Percentiles rank a stretch among this genome's conserved stretches.
Evolutionary conservation across 2,797 vertebrate species (phyloP).

Genomic region (Clarias platycephalus): DNA sequence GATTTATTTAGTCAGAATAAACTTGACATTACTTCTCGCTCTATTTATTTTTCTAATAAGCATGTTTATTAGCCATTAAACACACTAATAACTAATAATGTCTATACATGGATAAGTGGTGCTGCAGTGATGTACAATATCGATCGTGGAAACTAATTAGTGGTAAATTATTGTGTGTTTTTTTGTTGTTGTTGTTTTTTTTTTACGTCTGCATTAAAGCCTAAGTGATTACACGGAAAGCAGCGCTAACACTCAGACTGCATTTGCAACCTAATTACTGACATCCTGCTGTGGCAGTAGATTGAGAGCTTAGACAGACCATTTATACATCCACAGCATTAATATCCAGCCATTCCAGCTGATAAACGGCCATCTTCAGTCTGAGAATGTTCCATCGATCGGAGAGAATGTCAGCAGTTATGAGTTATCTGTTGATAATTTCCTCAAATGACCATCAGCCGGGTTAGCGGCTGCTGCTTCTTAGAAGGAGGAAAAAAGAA

Average conservation of each 20-base stretch:
- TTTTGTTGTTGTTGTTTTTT: neutral
- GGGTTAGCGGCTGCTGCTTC: conserved; percentile 18
- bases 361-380: conserved; percentile 34
- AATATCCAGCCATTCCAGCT: conserved; percentile 43
- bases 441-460: conserved; percentile 30
- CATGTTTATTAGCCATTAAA: neutral
- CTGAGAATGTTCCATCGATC: conserved; percentile 32
- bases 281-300: conserved; percentile 40
- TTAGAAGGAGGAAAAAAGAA: neutral
- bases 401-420: conserved; percentile 23
- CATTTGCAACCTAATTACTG: conserved; percentile 47
- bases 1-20: neutral
- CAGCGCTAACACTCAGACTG: conserved; percentile 43
- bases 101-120: neutral
- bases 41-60: neutral
- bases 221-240: conserved; percentile 44
- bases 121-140: neutral
- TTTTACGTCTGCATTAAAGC: conserved; percentile 29
- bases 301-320: conserved; percentile 45
- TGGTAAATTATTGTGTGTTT: conserved; percentile 21
- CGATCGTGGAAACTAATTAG: conserved; percentile 33
- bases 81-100: neutral
- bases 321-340: conserved; percentile 52
- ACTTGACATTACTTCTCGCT: neutral
- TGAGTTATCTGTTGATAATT: conserved; percentile 31